phyloP scores from a whole-genome alignment of 2,888 invertebrate genomes.

The Lithophane socia region DNA sequence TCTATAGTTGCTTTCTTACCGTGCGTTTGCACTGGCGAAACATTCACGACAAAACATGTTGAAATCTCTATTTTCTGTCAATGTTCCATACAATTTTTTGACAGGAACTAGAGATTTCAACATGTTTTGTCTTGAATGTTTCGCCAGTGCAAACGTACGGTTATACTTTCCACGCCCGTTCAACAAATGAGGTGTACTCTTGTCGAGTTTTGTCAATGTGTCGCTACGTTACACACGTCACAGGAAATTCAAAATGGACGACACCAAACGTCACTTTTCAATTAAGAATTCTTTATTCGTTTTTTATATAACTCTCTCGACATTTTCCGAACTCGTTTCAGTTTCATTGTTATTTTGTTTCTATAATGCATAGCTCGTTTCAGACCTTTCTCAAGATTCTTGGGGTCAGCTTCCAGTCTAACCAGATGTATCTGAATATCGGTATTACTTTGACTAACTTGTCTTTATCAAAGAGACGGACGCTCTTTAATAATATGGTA shows the following conservation, averaged over 20 bases:
- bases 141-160: no score
- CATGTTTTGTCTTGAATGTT: no score
- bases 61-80: no score
- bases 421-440: conserved; percentile 23
- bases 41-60: no score
- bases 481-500: conserved; percentile 28
- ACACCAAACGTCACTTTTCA: conserved; percentile 14
- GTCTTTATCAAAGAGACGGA: conserved; percentile 9
- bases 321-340: background rate
- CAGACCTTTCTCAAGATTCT: conserved; percentile 1
- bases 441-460: conserved; percentile 4
- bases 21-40: no score
- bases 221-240: background rate
- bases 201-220: background rate
- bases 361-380: background rate
- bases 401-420: conserved; percentile 15
- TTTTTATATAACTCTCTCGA: background rate
- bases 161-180: background rate
- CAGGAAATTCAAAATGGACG: conserved; percentile 38
- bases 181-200: background rate
- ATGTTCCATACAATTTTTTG: no score
- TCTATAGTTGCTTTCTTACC: no score
- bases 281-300: background rate
- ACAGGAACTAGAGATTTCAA: no score
- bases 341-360: background rate